These are phyloP conservation scores for Xyrauchen texanus DNA, from an alignment of 2,113 vertebrate species.

Conservation along the genomic window DNA sequence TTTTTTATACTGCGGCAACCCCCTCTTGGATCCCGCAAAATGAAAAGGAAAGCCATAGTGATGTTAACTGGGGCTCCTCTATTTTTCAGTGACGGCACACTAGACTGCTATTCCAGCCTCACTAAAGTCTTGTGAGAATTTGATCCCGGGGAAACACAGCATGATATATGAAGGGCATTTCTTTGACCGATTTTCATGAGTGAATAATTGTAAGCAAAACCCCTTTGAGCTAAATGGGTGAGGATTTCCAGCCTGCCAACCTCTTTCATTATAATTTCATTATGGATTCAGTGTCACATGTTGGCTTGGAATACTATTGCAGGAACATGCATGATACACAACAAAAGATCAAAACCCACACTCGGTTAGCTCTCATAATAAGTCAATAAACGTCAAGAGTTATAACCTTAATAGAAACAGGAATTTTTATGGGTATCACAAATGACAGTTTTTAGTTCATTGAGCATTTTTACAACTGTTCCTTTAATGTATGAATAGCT, in stretches of 20 bases:
- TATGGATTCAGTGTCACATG: conserved; percentile 8
- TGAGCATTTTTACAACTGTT: not conserved
- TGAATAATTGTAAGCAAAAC: conserved; percentile 37
- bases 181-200: conserved; percentile 45
- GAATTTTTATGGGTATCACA: not conserved
- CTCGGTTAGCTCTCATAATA: conserved; percentile 10
- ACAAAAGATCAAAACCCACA: conserved; percentile 39
- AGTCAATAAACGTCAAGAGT: conserved; percentile 26
- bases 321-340: not conserved
- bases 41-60: conserved; percentile 26
- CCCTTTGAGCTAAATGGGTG: conserved; percentile 13
- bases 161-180: conserved; percentile 47
- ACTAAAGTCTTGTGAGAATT: conserved; percentile 35
- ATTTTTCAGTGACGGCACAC: conserved; percentile 22
- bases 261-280: conserved; percentile 31
- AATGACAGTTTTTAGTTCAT: not conserved
- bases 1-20: conserved; percentile 32
- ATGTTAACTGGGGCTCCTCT: conserved; percentile 41
- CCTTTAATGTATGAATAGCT: not conserved
- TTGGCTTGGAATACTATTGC: not conserved
- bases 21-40: conserved; percentile 15
- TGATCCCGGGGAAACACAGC: conserved; percentile 19
- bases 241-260: conserved; percentile 5
- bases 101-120: conserved; percentile 7
- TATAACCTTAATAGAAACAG: not conserved